Evolutionary conservation across 1,140 invertebrate species (phyloP), one percentile per base, ranked within the genome.

Genomic region (Temnothorax nylanderi): DNA sequence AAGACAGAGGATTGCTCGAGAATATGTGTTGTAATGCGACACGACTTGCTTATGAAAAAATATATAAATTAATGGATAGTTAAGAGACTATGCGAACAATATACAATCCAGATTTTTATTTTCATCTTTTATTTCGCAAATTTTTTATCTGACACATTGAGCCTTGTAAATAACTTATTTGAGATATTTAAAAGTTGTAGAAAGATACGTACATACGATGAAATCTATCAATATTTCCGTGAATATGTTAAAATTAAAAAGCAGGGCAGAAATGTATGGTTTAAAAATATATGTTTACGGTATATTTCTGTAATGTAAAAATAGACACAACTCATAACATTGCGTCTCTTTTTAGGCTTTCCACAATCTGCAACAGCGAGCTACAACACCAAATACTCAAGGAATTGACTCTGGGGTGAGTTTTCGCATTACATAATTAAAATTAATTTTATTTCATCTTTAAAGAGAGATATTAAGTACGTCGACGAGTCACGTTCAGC

Each of bases 331-430:
- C 76, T 75, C 3, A 86, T 7, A n/a, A 49, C 2, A 62, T 37
- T 34, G 2, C 44, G 41, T 54, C 18, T 91, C 72, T 41, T 94
- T 94, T 37, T 88, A 95, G 95, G 95, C 91, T 94, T 95, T 95
- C 87, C 95, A 95, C 78, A 94, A 94, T 87, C 92, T 95, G 88
- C 95, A 94, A 74, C 94, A 95, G 93, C 93, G 95, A 93, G 95
- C 95, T 69, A 95, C 95, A 69, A 95, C 95, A 88, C 95, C 95
- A 92, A 95, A 95, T 94, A 94, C 94, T 93, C 95, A 95, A 94
- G 95, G 94, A 90, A 95, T 95, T 87, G 95, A 95, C 90, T 94
- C 94, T 90, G 94, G 94, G 93, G 95, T 95, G 87, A 93, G 95
- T 94, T 54, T 65, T 75, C 51, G 54, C 16, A 34, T 58, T 49